phyloP scores from a whole-genome alignment of 2,113 vertebrate species.

The Mobula hypostoma region DNA sequence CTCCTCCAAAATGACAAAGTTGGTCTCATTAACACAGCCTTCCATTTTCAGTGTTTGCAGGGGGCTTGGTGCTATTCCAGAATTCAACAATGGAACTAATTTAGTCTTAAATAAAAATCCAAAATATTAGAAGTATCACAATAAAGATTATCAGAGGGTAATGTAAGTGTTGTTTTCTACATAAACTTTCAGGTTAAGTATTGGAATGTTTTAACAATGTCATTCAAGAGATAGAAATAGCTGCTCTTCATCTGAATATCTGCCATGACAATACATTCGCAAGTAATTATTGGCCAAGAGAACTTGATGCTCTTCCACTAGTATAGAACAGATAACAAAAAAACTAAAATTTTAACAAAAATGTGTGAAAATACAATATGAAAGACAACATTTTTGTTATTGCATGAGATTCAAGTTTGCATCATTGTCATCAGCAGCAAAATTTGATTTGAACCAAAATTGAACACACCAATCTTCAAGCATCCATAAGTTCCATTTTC shows the following conservation, averaged over 20 bases:
- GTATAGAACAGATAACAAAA: neutral
- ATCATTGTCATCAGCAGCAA: neutral
- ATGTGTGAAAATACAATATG: neutral
- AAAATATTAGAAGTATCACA: too few species aligned
- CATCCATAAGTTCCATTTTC: neutral
- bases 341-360: neutral
- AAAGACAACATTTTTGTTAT: neutral
- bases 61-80: neutral
- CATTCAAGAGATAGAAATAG: neutral
- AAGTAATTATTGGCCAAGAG: neutral
- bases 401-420: neutral
- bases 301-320: neutral
- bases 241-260: neutral
- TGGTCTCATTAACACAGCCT: neutral
- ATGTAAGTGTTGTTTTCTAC: too few species aligned
- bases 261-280: neutral
- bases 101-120: too few species aligned
- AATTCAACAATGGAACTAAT: too few species aligned
- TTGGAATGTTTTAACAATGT: neutral
- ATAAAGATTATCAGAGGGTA: too few species aligned
- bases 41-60: neutral
- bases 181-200: too few species aligned
- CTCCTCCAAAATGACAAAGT: conserved; percentile 4
- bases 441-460: too few species aligned
- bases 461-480: neutral